Conservation (phyloP, 2,888 invertebrate genomes). For the Ditula angustiorana region DNA sequence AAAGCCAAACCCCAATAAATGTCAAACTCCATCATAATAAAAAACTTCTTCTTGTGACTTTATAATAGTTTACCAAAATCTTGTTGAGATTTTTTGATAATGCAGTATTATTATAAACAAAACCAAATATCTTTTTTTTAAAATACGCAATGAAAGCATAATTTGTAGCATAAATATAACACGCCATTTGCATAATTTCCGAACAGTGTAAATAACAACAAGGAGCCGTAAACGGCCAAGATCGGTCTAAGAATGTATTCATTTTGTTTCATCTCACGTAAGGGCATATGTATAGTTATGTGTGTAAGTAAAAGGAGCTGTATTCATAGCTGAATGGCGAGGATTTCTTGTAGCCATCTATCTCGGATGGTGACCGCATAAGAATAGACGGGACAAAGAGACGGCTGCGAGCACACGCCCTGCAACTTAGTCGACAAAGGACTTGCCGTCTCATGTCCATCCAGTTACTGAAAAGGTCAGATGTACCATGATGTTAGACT, state of each 20-base stretch:
- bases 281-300: conserved; percentile 5
- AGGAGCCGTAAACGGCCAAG: conserved; percentile 4
- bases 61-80: no score
- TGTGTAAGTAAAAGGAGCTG: conserved; percentile 14
- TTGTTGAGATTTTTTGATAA: no score
- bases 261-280: conserved; percentile 32
- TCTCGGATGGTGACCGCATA: conserved; percentile 52
- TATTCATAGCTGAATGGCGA: conserved; percentile 11
- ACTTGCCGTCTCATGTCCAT: conserved; percentile 70
- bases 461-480: conserved; percentile 69
- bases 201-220: conserved; percentile 20
- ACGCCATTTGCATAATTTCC: conserved; percentile 20
- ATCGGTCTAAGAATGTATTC: conserved; percentile 14
- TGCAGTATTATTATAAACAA: neutral
- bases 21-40: no score
- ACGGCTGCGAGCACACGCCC: conserved; percentile 59
- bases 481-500: conserved; percentile 41
- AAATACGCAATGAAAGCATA: no score
- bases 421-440: conserved; percentile 67
- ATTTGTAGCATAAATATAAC: conserved; percentile 6
- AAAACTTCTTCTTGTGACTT: no score
- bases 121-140: no score
- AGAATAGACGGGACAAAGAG: conserved; percentile 61
- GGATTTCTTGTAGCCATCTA: conserved; percentile 47
- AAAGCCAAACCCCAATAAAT: no score